A percentile compares a stretch with the other conserved stretches of the same genome.
phyloP scores from a whole-genome alignment of 2,888 invertebrate genomes.

The Volucella inflata region DNA sequence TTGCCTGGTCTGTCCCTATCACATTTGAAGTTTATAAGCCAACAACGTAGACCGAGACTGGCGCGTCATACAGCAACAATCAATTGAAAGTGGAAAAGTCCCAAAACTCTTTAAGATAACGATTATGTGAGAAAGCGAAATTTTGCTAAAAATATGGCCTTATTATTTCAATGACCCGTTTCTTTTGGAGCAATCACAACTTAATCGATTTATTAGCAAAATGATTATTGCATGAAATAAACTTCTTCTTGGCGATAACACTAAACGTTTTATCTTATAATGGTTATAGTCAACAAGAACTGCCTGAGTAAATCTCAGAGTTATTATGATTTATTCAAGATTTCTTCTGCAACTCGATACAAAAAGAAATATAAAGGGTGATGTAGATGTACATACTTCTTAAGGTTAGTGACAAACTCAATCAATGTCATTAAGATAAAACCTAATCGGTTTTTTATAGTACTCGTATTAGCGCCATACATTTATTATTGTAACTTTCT shows the following conservation, averaged over 20 bases:
- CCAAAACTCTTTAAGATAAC: neutral
- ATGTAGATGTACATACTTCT: neutral
- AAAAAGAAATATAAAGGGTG: neutral
- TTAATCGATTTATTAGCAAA: neutral
- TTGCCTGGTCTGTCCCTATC: neutral
- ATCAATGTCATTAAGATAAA: conserved; percentile 14
- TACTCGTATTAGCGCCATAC: conserved; percentile 24
- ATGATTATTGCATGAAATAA: conserved; percentile 1
- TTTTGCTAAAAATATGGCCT: neutral
- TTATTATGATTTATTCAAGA: too few relatives aligned
- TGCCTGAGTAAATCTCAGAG: neutral
- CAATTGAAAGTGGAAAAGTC: conserved; percentile 1
- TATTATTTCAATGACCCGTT: neutral
- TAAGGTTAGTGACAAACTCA: neutral
- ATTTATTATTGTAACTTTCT: conserved; percentile 11
- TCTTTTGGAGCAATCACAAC: neutral
- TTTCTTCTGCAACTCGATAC: neutral
- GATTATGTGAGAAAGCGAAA: neutral
- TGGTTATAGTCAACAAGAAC: neutral
- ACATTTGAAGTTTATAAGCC: neutral
- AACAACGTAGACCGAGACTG: neutral
- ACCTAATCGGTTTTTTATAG: neutral
- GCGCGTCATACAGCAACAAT: neutral
- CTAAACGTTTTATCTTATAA: neutral
- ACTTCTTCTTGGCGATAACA: neutral